Evolutionary conservation across 2,113 vertebrate genomes (phyloP).

Genomic region (Pituophis catenifer): DNA sequence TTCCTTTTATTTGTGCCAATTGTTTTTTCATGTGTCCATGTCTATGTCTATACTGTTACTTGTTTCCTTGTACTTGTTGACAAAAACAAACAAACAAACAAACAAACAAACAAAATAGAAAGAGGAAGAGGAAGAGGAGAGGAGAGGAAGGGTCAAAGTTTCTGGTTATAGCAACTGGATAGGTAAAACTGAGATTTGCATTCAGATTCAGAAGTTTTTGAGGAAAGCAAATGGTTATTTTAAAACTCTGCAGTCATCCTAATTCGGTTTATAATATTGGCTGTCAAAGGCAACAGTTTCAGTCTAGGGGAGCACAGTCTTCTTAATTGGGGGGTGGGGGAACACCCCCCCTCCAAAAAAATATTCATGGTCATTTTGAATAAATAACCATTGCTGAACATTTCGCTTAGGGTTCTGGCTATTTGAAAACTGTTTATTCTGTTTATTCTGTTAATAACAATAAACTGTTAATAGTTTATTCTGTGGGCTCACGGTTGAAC

Average conservation of each 20-base stretch:
- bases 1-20: too few species aligned
- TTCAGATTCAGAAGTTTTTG: not conserved
- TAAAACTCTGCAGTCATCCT: not conserved
- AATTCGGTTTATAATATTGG: not conserved
- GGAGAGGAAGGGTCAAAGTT: not conserved
- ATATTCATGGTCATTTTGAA: slow-evolving; percentile 47
- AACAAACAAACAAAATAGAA: not conserved
- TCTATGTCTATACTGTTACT: too few species aligned
- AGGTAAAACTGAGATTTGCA: not conserved
- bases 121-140: not conserved
- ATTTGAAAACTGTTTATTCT: slow-evolving; percentile 38
- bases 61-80: too few species aligned
- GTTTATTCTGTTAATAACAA: too few species aligned
- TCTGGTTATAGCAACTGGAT: not conserved
- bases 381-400: slow-evolving; percentile 44
- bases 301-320: not conserved
- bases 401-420: slow-evolving; percentile 51
- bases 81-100: too few species aligned
- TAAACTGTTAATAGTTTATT: slow-evolving; percentile 41
- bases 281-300: not conserved
- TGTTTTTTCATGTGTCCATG: too few species aligned
- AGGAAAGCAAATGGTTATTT: not conserved
- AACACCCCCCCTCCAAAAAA: too few species aligned
- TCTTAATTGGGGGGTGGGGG: too few species aligned
- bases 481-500: slow-evolving; percentile 33